Percentiles rank a stretch among this genome's conserved stretches.
These are phyloP conservation scores for Erythrolamprus reginae DNA, from an alignment of 2,113 vertebrate species.

Conservation along the genomic window DNA sequence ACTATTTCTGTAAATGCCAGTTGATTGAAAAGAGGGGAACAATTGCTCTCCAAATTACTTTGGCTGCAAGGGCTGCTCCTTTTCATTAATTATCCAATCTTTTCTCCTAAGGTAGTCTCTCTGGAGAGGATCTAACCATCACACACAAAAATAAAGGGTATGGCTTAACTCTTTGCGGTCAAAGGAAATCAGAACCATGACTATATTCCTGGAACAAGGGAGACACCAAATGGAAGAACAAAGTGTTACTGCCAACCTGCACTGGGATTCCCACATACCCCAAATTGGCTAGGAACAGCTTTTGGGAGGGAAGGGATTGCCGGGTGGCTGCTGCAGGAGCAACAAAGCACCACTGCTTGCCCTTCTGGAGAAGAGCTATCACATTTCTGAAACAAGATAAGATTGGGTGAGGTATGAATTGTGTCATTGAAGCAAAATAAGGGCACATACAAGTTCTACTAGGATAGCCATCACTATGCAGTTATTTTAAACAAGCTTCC, in stretches of 20 bases:
- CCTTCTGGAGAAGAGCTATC: not conserved
- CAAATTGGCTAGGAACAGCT: not conserved
- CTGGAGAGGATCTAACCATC: not conserved
- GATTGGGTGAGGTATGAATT: not conserved
- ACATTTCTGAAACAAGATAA: not conserved
- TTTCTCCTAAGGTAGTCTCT: not conserved
- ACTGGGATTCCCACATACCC: not conserved
- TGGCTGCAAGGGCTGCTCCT: not conserved
- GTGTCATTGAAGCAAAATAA: not conserved
- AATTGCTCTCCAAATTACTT: not conserved
- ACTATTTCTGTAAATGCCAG: not conserved
- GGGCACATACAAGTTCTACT: not conserved
- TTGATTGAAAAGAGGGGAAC: not conserved
- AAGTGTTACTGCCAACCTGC: not conserved
- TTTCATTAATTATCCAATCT: conserved; percentile 17
- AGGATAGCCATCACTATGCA: too few species aligned
- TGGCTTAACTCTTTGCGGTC: not conserved
- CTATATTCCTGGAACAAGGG: not conserved
- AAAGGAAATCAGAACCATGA: fast-evolving
- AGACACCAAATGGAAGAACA: not conserved
- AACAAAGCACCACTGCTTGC: not conserved
- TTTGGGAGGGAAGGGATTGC: not conserved
- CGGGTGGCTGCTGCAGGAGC: not conserved
- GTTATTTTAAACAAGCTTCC: not conserved
- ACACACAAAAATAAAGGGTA: not conserved